Base-by-base conservation (phyloP, 2,888 invertebrate genomes). In the Cetonia aurata region DNA sequence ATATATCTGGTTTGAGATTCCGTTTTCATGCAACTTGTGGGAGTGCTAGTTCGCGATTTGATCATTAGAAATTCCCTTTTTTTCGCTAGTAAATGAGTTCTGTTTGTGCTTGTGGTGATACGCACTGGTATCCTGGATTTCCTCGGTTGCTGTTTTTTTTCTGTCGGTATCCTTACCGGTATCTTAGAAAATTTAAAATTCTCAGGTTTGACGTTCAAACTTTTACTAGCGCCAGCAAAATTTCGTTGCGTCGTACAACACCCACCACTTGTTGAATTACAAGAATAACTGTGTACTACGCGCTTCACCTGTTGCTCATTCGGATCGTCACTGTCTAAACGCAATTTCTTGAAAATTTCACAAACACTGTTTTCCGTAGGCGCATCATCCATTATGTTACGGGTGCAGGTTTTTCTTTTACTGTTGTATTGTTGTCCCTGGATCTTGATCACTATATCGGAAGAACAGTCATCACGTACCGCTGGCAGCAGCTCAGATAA, bases 11-110 rank as follows among this genome's bases (percentile, higher is more conserved):
- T 48, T 31, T 13, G 15, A 13, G 44, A 8, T 9, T 33, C 48
- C 33, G 48, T 48, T 15, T 62, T 62, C 48, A 62, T 13, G 31
- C 62, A 62, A 62, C 62, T 62, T 62, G 31, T 62, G 10, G 13
- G 31, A 6, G 10, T 37, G 15, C 25, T 25, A 4, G 25, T 25
- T 25, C 25, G 25, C 3, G 3, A 3, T 1, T 25, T 25, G 25
- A 25, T 25, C 1, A 25, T 25, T 4, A 52, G 17, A 6, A 52
- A 9, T 52, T 52, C 52, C 52, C 17, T 52, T 19, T 17, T 56
- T 41, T 9, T 33, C 3, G 55, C 8, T 25, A 3, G 25, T 4
- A 25, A 25, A 25, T 25, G 3, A 25, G 3, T 25, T 4, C 25
- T 25, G 25, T 4, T 25, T 4, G 25, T 25, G 4, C 4, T 25